Conservation (phyloP, 2,113 vertebrate genomes). For the Sminthopsis crassicaudata region DNA sequence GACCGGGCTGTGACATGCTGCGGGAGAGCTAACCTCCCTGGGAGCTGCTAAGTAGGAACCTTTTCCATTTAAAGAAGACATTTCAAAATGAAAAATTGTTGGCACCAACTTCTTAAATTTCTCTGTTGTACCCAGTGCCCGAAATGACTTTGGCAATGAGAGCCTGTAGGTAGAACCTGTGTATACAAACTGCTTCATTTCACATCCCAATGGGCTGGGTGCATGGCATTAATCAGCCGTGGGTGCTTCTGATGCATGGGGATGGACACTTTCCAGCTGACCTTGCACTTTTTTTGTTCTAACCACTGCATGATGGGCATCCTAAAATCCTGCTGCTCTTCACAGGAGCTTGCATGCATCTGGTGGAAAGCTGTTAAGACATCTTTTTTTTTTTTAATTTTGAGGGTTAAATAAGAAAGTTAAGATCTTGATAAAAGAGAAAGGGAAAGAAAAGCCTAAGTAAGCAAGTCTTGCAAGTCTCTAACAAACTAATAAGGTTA, state of each 20-base stretch:
- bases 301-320: slow-evolving; percentile 12
- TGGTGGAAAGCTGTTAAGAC: background rate
- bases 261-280: slow-evolving; percentile 51
- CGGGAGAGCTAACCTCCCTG: slow-evolving; percentile 41
- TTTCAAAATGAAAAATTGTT: slow-evolving; percentile 77
- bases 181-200: slow-evolving; percentile 78
- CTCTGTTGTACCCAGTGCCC: slow-evolving; percentile 57
- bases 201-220: slow-evolving; percentile 66
- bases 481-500: background rate
- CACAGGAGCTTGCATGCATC: background rate
- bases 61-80: slow-evolving; percentile 69
- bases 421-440: background rate
- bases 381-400: background rate
- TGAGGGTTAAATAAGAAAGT: background rate
- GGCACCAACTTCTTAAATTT: slow-evolving; percentile 73
- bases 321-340: background rate
- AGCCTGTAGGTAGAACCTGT: slow-evolving; percentile 72
- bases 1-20: background rate
- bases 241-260: slow-evolving; percentile 46
- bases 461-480: background rate
- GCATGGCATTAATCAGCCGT: slow-evolving; percentile 69
- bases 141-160: slow-evolving; percentile 72
- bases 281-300: slow-evolving; percentile 59
- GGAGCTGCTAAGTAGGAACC: slow-evolving; percentile 73
- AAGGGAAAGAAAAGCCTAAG: background rate